These are phyloP conservation scores for Mactromeris polynyma DNA, from an alignment of 2,888 invertebrate species.

Conservation along the genomic window DNA sequence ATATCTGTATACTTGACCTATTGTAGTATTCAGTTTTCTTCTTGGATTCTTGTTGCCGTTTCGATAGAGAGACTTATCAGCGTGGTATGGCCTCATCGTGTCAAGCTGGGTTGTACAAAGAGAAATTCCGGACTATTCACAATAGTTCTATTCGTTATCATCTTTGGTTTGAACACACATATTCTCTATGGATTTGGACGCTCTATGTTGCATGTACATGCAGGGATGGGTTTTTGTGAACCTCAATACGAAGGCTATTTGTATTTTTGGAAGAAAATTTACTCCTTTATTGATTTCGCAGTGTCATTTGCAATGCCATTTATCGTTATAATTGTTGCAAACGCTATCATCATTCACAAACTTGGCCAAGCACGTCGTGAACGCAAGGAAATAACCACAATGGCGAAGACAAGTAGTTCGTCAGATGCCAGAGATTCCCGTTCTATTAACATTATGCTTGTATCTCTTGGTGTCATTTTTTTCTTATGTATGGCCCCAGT, in stretches of 20 bases:
- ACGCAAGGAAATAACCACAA: slow-evolving; percentile 33
- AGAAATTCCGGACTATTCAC: slow-evolving; percentile 28
- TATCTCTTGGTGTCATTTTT: slow-evolving; percentile 53
- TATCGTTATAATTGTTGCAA: slow-evolving; percentile 40
- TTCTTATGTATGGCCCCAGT: slow-evolving; percentile 56
- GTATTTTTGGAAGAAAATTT: slow-evolving; percentile 37
- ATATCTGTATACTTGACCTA: slow-evolving; percentile 55
- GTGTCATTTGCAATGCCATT: slow-evolving; percentile 60
- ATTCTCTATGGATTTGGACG: slow-evolving; percentile 48
- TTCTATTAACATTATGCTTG: slow-evolving; percentile 41
- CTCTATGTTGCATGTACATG: slow-evolving; percentile 21
- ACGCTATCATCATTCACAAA: slow-evolving; percentile 48
- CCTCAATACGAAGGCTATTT: slow-evolving; percentile 43
- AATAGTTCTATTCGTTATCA: background rate
- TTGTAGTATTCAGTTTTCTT: slow-evolving; percentile 50
- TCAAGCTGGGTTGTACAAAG: slow-evolving; percentile 38
- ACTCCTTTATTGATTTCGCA: slow-evolving; percentile 60
- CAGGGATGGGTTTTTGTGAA: slow-evolving; percentile 31
- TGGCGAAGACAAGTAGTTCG: background rate
- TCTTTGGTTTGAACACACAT: slow-evolving; percentile 53
- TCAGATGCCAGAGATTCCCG: slow-evolving; percentile 1
- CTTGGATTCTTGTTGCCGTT: slow-evolving; percentile 63
- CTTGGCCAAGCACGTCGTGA: slow-evolving; percentile 25
- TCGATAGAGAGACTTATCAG: slow-evolving; percentile 57
- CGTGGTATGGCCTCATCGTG: slow-evolving; percentile 54